Evolutionary conservation across 2,888 invertebrate species (phyloP), one percentile per base, ranked within the genome.

Genomic region (Melinopterus prodromus): DNA sequence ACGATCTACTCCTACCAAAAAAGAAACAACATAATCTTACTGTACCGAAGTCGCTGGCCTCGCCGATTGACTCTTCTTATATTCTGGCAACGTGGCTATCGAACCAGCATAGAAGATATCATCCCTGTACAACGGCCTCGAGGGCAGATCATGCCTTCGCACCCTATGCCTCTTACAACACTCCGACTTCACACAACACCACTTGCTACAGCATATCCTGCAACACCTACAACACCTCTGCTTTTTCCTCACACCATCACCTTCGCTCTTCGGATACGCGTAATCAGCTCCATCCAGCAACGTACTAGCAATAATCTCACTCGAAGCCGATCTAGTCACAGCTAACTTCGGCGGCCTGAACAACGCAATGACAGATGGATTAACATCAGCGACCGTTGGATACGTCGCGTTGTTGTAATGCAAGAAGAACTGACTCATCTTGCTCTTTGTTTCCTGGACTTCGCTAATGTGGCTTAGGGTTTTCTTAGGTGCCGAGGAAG

Each of bases 71-170:
- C 83, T 82, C 77, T 81, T 83, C 79, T 82, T 81, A 87, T 96
- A 97, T 86, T 97, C 95, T 0, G 96, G 95, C 69, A 97, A 90
- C 83, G 95, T 92, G n/a, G 92, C 92, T 78, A 97, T 90, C 79
- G 96, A 97, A 12, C 95, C 96, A 2, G 94, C 93, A 87, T 96
- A 97, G 91, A 97, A 97, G 82, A 97, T 96, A 87, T 97, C 97
- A 85, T 96, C 96, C 84, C 96, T 91, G 89, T 96, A 96, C 86
- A 97, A 90, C 2, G 97, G 97, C 78, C 96, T 81, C 71, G 90
- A 88, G 15, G 92, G 92, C 72, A 82, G 72, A 15, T 92, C 79
- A 16, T 53, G 70, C 15, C 71, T 36, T 9, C 74, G 5, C 69
- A 53, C 78, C 71, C 69, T 78, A 69, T 71, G 77, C 78, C 70